Evolutionary conservation across 2,888 invertebrate species (phyloP).

Genomic region (Macaria liturata): DNA sequence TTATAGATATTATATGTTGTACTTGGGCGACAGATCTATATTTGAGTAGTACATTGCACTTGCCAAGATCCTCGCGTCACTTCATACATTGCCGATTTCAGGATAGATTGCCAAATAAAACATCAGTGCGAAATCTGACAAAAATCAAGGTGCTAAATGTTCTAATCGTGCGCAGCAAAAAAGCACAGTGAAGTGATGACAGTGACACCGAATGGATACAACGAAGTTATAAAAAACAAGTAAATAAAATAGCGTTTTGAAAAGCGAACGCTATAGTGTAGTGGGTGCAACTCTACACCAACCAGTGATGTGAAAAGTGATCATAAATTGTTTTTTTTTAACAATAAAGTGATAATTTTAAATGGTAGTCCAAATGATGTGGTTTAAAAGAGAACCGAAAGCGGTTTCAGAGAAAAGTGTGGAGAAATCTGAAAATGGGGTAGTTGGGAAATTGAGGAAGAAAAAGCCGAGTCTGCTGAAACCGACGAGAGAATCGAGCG

Average conservation of each 20-base stretch:
- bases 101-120: slow-evolving; percentile 26
- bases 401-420: slow-evolving; percentile 60
- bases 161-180: neutral
- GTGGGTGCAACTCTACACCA: neutral
- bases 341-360: slow-evolving; percentile 25
- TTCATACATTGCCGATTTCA: slow-evolving; percentile 32
- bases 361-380: slow-evolving; percentile 64
- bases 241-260: slow-evolving; percentile 7
- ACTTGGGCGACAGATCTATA: slow-evolving; percentile 40
- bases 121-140: neutral
- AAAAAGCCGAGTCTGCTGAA: slow-evolving; percentile 69
- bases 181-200: slow-evolving; percentile 20
- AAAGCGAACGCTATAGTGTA: slow-evolving; percentile 9
- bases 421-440: slow-evolving; percentile 56
- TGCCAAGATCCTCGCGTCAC: slow-evolving; percentile 45
- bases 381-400: slow-evolving; percentile 77
- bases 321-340: neutral
- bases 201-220: slow-evolving; percentile 10
- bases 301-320: slow-evolving; percentile 13
- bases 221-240: neutral
- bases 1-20: slow-evolving; percentile 10
- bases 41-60: slow-evolving; percentile 18
- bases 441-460: slow-evolving; percentile 65
- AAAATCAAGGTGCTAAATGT: slow-evolving; percentile 5
- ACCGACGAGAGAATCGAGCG: slow-evolving; percentile 73